A percentile compares a stretch with the other conserved stretches of the same genome.
Evolutionary conservation across 2,888 invertebrate genomes (phyloP).

Genomic region (Ornithoptera alexandrae): DNA sequence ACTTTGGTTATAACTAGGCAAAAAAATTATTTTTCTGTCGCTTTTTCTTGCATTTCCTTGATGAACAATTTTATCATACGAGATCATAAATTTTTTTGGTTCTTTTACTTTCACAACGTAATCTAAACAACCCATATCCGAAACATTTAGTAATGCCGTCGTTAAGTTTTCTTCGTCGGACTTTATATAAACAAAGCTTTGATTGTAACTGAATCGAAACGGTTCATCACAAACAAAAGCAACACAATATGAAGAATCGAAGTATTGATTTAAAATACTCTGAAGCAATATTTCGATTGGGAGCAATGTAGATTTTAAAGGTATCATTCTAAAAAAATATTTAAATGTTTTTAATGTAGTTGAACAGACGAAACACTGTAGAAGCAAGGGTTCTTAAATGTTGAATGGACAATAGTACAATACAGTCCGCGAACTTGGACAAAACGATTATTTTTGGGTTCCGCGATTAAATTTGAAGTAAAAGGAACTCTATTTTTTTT

Average conservation of each 20-base stretch:
- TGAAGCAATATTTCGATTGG: conserved; percentile 60
- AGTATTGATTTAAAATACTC: conserved; percentile 51
- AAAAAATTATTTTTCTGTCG: conserved; percentile 65
- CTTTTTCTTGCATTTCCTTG: conserved; percentile 63
- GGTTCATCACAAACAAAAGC: conserved; percentile 54
- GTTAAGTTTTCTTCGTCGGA: conserved; percentile 44
- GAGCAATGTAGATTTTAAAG: conserved; percentile 31
- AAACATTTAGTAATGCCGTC: conserved; percentile 49
- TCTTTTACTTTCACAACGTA: conserved; percentile 61
- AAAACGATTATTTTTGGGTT: conserved; percentile 1
- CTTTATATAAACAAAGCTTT: conserved; percentile 45
- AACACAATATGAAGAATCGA: conserved; percentile 58
- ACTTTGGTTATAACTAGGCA: conserved; percentile 45
- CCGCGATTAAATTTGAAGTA: background rate
- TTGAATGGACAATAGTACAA: background rate
- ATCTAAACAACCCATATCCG: conserved; percentile 73
- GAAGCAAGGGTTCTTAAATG: background rate
- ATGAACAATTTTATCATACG: conserved; percentile 62
- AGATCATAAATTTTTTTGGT: conserved; percentile 57
- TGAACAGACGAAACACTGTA: background rate
- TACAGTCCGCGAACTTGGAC: background rate
- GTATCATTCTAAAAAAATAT: conserved; percentile 30
- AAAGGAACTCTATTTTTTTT: too few species aligned
- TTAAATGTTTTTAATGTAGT: background rate
- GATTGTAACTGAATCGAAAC: conserved; percentile 41